These are phyloP conservation scores for Chondrilla cf. caribensis DNA, from an alignment of 37 sponge, comb jelly and placozoan genomes.

Conservation along the genomic window DNA sequence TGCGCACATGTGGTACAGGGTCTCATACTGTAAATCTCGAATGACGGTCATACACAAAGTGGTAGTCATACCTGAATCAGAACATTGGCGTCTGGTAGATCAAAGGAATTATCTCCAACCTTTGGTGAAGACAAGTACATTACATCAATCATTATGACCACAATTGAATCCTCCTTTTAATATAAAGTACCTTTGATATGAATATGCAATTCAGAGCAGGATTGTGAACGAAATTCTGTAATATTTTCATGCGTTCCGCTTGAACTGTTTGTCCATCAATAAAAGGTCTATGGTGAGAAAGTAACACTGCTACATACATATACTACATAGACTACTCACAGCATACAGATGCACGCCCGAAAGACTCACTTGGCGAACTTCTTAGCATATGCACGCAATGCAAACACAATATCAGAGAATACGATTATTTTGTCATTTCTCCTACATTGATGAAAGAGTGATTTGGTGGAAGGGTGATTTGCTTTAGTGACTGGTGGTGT, in stretches of 20 bases:
- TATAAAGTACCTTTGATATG: constrained; percentile 84
- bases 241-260: constrained; percentile 79
- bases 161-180: background rate
- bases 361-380: constrained; percentile 56
- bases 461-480: background rate
- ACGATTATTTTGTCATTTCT: constrained; percentile 94
- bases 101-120: constrained; percentile 99
- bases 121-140: constrained; percentile 15
- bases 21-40: background rate
- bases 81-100: constrained; percentile 98
- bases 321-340: background rate
- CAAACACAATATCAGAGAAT: constrained; percentile 97
- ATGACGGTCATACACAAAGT: background rate
- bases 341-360: background rate
- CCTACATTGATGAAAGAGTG: constrained; percentile 31
- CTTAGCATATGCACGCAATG: constrained; percentile 82
- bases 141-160: background rate
- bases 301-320: background rate
- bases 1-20: constrained; percentile 17
- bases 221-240: constrained; percentile 92
- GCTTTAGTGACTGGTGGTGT: background rate
- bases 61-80: constrained; percentile 70
- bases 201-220: constrained; percentile 86
- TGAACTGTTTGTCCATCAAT: constrained; percentile 94
- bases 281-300: constrained; percentile 61